Base-by-base conservation (phyloP, 2,888 invertebrate species). In the Scaptomyza reducta region DNA sequence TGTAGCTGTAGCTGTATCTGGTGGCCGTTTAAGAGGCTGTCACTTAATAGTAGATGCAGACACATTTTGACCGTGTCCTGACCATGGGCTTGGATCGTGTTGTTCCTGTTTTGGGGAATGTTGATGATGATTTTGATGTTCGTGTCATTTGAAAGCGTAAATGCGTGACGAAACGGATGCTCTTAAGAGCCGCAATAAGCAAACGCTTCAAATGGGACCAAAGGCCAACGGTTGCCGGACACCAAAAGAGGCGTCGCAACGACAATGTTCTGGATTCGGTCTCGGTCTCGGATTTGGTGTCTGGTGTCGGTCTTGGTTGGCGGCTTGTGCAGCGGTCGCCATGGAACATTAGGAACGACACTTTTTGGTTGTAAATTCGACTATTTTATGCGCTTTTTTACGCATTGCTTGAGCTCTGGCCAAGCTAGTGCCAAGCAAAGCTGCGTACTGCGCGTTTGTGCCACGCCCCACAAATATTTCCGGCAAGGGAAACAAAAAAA, bases 51-150 rank as follows among this genome's bases (percentile, higher is more conserved):
- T 38, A 73, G 56, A 73, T 64, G 45, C 66, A 61, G 51, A 59
- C 62, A 62, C 62, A 59, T 42, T 59, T 44, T 60, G 53, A 51
- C 55, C 55, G 38, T 47, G 46, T 58, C 41, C 50, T 47, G 57
- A n/a, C 27, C 35, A 31, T 18, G 38, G 16, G n/a, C 60, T 45
- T 9, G 51, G 29, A 61, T 66, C 38, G 40, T 47, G 46, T 60
- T 29, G 57, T 29, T 74, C 64, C 68, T 57, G 71, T 63, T 63
- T 51, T 68, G 65, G 62, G 74, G 72, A 87, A 77, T 79, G 87
- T 61, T 85, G 82, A 87, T 82, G 82, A 87, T 82, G 82, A 87
- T 85, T 87, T 87, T 82, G 73, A 84, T 84, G 83, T 75, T 71
- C 69, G 67, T 84, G 77, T 76, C 79, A 69, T 85, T 88, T 61